Evolutionary conservation across 1,140 invertebrate species (phyloP), one percentile per base, ranked within the genome.

Genomic region (Drosophila subobscura): DNA sequence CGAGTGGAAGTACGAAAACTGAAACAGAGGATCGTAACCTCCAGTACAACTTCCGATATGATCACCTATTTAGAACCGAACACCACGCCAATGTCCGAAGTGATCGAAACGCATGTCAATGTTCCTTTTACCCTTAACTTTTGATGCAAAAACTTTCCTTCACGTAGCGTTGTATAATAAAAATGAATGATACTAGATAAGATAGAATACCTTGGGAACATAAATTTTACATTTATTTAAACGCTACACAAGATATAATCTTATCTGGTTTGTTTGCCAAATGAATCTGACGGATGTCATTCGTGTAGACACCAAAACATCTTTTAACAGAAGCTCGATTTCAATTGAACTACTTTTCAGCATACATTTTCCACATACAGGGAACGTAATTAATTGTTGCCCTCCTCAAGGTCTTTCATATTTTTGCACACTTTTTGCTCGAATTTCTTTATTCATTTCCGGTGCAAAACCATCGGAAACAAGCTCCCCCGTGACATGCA

Each of bases 161-260:
- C 63, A 20, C 50, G 5, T 2, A 4, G 4, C 1, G 16, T 10
- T 27, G 25, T 4, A 0, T 10, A 7, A 53, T 54, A 41, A 42
- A 55, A 27, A 12, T n/a, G 37, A 53, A 47, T 41, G 23, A 7
- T 25, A 20, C 8, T 27, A 20, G 49, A 47, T 51, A 44, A 68
- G 23, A 40, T 68, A 41, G 22, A 47, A 12, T 12, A 8, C 1
- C 49, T n/a, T n/a, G 8, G 8, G 2, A 14, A 2, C 12, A 66
- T 68, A 68, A 67, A 68, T 68, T 25, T 25, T 8, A 41, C 4
- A 68, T 67, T 67, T 68, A 55, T 65, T 68, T 54, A 25, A 29
- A n/a, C 29, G 41, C 60, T 65, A 14, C 50, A 64, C 25, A 3
- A n/a, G 4, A 25, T 46, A 29, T 20, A 29, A 27, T 40, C 46